Percentiles rank a stretch among this genome's conserved stretches.
Conservation (phyloP, 30 jellyfish, hydroid and myxozoan genomes). For the Mastigias papua region DNA sequence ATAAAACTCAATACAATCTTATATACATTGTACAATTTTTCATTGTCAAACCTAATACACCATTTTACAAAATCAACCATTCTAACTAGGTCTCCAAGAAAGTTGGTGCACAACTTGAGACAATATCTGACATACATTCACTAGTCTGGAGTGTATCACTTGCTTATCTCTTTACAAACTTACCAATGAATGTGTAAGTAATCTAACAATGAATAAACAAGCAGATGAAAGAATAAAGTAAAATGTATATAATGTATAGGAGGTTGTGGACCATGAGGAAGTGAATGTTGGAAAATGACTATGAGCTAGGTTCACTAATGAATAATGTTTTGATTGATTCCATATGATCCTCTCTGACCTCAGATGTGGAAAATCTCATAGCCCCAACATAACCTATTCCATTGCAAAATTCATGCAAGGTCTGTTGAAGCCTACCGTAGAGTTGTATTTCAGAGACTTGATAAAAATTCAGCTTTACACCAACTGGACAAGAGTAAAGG, state of each 20-base stretch:
- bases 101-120: not conserved
- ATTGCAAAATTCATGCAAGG: no score
- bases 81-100: not conserved
- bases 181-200: not conserved
- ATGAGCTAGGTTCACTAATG: no score
- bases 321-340: no score
- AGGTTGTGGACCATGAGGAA: not conserved
- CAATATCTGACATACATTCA: not conserved
- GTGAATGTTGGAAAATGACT: no score
- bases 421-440: no score
- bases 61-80: not conserved
- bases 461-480: no score
- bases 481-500: no score
- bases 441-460: no score
- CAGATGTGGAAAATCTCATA: no score
- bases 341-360: no score
- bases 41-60: not conserved
- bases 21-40: constrained; percentile 5
- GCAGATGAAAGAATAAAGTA: not conserved
- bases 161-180: not conserved
- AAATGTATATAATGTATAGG: not conserved
- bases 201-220: not conserved
- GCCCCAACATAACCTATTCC: no score
- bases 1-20: constrained; percentile 25
- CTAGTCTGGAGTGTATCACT: not conserved